These are phyloP conservation scores for Platysteira castanea DNA, from an alignment of 2,113 vertebrate species.

Conservation along the genomic window DNA sequence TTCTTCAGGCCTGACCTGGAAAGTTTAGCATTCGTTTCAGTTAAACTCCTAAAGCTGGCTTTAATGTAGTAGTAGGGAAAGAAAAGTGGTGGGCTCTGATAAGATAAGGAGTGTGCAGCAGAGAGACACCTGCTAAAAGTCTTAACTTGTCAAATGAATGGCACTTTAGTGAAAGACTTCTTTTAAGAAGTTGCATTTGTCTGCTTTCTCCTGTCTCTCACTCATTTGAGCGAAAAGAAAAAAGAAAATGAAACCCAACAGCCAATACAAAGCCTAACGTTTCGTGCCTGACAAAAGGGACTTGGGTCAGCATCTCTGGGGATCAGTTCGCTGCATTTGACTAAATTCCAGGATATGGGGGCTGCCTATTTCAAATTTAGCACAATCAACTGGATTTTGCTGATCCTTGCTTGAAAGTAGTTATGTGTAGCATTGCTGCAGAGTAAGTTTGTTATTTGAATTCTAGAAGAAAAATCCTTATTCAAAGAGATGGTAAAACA, in stretches of 20 bases:
- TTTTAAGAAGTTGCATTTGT: background rate
- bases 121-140: background rate
- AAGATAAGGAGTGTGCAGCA: background rate
- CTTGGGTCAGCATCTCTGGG: background rate
- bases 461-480: background rate
- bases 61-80: background rate
- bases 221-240: background rate
- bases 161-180: background rate
- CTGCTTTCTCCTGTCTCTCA: background rate
- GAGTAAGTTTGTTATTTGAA: background rate
- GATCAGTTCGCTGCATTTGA: background rate
- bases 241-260: background rate
- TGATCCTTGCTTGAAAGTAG: background rate
- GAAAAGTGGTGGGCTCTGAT: background rate
- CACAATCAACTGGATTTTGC: background rate
- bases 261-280: background rate
- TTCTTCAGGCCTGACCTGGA: background rate
- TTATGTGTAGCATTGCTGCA: background rate
- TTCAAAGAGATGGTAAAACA: background rate
- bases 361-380: background rate
- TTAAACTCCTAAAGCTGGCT: background rate
- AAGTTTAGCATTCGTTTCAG: background rate
- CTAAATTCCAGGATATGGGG: background rate
- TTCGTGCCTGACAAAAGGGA: background rate
- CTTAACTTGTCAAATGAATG: background rate